phyloP scores from a whole-genome alignment of 2,113 vertebrate species.

The Nipponia nippon region DNA sequence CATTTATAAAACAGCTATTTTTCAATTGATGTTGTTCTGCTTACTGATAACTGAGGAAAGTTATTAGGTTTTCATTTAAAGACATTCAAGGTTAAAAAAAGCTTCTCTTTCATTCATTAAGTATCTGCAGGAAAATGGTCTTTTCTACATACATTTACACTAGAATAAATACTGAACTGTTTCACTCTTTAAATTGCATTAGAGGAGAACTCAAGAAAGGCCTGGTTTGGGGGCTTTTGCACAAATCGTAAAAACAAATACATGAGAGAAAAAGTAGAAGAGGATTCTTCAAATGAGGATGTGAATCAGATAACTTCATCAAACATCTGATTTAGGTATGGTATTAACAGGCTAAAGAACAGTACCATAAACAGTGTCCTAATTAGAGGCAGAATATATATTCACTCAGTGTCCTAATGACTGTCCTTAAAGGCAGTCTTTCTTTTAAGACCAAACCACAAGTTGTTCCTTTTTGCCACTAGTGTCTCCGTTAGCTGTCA shows the following conservation, averaged over 20 bases:
- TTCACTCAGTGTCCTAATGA: background rate
- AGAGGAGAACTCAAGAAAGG: background rate
- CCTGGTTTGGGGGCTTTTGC: background rate
- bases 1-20: background rate
- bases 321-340: background rate
- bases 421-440: background rate
- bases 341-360: background rate
- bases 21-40: background rate
- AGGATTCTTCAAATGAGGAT: background rate
- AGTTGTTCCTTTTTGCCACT: background rate
- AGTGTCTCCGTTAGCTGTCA: background rate
- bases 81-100: background rate
- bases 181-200: background rate
- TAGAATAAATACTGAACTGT: background rate
- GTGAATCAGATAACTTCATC: background rate
- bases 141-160: background rate
- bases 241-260: background rate
- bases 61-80: constrained; percentile 6
- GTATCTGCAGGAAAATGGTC: background rate
- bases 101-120: background rate
- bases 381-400: background rate
- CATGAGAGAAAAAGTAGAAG: background rate
- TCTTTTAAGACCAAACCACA: background rate
- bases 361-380: background rate
- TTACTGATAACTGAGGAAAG: background rate